phyloP scores from a whole-genome alignment of 2,888 invertebrate genomes.

The Drosophila pullipes region DNA sequence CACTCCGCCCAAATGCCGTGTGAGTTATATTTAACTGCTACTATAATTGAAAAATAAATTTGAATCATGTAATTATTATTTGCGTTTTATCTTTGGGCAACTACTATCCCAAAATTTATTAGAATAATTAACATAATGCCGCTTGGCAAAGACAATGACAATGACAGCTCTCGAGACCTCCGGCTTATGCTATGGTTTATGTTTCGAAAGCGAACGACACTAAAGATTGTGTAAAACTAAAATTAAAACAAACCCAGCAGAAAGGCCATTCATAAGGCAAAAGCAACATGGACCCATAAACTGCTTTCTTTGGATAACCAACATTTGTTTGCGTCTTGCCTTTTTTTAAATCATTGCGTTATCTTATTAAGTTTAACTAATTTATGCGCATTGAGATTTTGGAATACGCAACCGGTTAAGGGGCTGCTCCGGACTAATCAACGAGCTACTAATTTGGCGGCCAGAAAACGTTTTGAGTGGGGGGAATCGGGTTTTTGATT shows the following conservation, averaged over 20 bases:
- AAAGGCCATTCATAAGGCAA: conserved; percentile 3
- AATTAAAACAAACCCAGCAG: conserved; percentile 18
- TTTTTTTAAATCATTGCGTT: conserved; percentile 36
- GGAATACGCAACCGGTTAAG: conserved; percentile 38
- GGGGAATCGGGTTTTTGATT: conserved; percentile 1
- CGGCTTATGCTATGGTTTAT: conserved; percentile 21
- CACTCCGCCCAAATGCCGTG: not conserved
- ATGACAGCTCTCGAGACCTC: not conserved
- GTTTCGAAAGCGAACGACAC: conserved; percentile 57
- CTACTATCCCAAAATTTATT: not conserved
- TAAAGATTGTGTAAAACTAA: conserved; percentile 48
- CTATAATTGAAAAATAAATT: not conserved
- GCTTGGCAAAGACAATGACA: conserved; percentile 7
- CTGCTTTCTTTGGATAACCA: conserved; percentile 65
- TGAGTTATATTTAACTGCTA: not conserved
- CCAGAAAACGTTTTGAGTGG: conserved; percentile 25
- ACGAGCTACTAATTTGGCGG: conserved; percentile 51
- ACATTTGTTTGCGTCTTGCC: conserved; percentile 45
- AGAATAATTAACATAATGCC: conserved; percentile 43
- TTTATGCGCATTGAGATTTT: conserved; percentile 53
- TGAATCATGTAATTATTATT: conserved; percentile 10
- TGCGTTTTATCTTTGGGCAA: conserved; percentile 2
- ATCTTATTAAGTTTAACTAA: conserved; percentile 43
- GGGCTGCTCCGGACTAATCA: conserved; percentile 46
- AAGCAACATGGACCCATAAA: conserved; percentile 34